Evolutionary conservation across 2,113 vertebrate genomes (phyloP).

Genomic region (Platichthys flesus): DNA sequence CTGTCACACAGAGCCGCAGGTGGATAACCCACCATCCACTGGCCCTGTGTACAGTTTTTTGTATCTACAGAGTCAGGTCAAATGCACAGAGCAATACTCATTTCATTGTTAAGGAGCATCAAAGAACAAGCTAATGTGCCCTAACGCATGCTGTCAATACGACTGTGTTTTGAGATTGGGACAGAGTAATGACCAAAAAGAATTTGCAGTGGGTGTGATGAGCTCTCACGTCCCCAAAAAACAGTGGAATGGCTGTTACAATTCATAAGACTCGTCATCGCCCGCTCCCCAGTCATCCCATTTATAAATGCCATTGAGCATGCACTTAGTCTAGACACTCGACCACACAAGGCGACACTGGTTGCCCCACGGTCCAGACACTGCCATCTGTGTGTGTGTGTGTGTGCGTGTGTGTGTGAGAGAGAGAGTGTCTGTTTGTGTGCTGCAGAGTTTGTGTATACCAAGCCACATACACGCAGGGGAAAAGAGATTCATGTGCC

Average conservation of each 20-base stretch:
- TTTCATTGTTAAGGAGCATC: background rate
- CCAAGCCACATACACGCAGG: conserved; percentile 60
- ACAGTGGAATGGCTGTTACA: conserved; percentile 39
- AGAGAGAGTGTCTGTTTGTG: conserved; percentile 51
- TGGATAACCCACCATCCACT: conserved; percentile 27
- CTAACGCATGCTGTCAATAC: conserved; percentile 13
- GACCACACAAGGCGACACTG: conserved; percentile 80
- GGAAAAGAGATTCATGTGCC: conserved; percentile 72
- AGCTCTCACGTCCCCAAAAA: conserved; percentile 12
- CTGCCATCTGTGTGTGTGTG: conserved; percentile 69
- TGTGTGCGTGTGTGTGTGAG: background rate
- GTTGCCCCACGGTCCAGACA: conserved; percentile 57
- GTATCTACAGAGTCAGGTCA: conserved; percentile 16
- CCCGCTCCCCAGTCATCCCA: conserved; percentile 23
- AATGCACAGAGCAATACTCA: conserved; percentile 19
- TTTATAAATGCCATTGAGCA: conserved; percentile 60
- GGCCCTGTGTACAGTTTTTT: conserved; percentile 37
- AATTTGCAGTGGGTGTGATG: conserved; percentile 3
- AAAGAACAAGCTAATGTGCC: background rate
- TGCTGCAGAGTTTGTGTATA: conserved; percentile 43
- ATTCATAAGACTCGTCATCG: conserved; percentile 24
- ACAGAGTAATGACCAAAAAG: background rate
- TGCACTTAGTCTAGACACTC: conserved; percentile 73
- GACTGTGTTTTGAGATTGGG: conserved; percentile 5
- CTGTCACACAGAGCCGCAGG: conserved; percentile 49